Evolutionary conservation across 64 coral and sea anemone genomes (phyloP).

Genomic region (Actinia tenebrosa): DNA sequence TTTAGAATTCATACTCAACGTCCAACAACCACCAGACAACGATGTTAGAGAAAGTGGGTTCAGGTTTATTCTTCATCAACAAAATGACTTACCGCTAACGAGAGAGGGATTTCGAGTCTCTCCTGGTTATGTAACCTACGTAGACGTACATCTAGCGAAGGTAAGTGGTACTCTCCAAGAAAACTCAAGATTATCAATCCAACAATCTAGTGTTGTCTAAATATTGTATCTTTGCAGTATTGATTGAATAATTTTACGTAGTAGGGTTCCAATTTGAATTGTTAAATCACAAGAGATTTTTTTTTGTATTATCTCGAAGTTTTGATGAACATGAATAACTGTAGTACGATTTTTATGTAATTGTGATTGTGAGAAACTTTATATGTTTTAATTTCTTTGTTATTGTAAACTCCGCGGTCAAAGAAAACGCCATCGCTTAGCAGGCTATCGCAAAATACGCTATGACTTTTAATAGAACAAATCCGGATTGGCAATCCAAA

Average conservation of each 20-base stretch:
- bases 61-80: slow-evolving; percentile 76
- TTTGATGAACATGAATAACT: slow-evolving; percentile 5
- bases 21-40: slow-evolving; percentile 32
- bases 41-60: slow-evolving; percentile 62
- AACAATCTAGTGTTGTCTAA: neutral
- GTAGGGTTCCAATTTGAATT: slow-evolving; percentile 22
- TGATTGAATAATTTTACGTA: neutral
- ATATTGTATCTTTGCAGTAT: neutral
- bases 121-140: slow-evolving; percentile 77
- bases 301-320: neutral
- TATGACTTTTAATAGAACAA: neutral
- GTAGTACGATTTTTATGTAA: neutral
- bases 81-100: slow-evolving; percentile 62
- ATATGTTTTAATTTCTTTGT: neutral
- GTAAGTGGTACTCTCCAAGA: slow-evolving; percentile 17
- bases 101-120: slow-evolving; percentile 73
- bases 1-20: slow-evolving; percentile 54
- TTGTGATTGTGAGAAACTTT: neutral
- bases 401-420: slow-evolving; percentile 1
- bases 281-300: neutral
- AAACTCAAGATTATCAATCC: neutral
- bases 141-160: slow-evolving; percentile 64
- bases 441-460: neutral
- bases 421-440: neutral
- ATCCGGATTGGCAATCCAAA: neutral